A percentile compares a stretch with the other conserved stretches of the same genome.
These are phyloP conservation scores for Limnodromus scolopaceus DNA, from an alignment of 2,797 vertebrate genomes.

Conservation along the genomic window DNA sequence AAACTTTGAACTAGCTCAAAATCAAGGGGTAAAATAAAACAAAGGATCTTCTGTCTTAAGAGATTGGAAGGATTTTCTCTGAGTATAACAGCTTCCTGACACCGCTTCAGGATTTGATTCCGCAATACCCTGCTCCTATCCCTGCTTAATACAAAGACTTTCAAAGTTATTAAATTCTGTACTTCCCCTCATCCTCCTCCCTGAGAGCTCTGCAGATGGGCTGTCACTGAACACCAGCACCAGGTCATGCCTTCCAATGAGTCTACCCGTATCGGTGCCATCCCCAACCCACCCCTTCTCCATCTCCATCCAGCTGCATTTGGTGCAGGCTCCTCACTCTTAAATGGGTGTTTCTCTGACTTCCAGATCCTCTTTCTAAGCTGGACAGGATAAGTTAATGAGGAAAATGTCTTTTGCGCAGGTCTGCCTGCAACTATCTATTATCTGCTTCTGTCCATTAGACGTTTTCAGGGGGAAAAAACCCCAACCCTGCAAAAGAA, in stretches of 20 bases:
- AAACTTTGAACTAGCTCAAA: conserved; percentile 50
- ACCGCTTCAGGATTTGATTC: conserved; percentile 48
- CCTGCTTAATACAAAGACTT: conserved; percentile 51
- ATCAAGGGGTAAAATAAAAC: conserved; percentile 35
- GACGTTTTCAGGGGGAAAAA: not conserved
- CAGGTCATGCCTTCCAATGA: not conserved
- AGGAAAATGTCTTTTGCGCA: not conserved
- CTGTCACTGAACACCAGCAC: not conserved
- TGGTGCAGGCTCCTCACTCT: not conserved
- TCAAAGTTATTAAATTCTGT: not conserved
- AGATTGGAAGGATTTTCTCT: conserved; percentile 71
- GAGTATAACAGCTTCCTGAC: conserved; percentile 33
- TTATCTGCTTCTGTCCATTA: not conserved
- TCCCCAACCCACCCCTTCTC: not conserved
- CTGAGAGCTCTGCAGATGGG: not conserved
- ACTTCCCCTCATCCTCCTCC: not conserved
- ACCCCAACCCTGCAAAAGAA: not conserved
- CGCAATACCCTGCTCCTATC: not conserved
- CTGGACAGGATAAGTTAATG: not conserved
- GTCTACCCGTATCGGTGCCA: accelerated
- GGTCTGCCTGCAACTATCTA: not conserved
- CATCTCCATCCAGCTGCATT: not conserved
- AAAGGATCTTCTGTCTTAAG: conserved; percentile 66
- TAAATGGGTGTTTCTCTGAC: not conserved
- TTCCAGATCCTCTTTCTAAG: not conserved